A percentile compares a stretch with the other conserved stretches of the same genome.
Conservation (phyloP, 2,888 invertebrate species). For the Emmelina monodactyla region DNA sequence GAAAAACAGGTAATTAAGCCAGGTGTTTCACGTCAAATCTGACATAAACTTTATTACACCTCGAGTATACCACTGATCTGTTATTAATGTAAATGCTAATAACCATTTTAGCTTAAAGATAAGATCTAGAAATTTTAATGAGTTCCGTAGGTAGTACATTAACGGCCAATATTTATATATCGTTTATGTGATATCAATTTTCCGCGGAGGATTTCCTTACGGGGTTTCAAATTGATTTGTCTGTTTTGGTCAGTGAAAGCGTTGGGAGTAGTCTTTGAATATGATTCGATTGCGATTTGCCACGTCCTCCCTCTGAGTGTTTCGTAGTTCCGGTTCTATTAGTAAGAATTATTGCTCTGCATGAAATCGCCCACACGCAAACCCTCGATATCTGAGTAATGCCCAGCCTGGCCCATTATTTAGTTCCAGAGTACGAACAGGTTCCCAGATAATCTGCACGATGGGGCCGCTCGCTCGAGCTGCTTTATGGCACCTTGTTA, state of each 20-base stretch:
- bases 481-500: constrained; percentile 25
- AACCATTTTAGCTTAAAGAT: neutral
- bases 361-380: constrained; percentile 32
- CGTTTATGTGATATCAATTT: too few species aligned
- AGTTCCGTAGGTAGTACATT: too few species aligned
- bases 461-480: constrained; percentile 17
- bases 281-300: neutral
- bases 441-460: constrained; percentile 34
- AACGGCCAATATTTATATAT: too few species aligned
- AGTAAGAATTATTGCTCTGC: constrained; percentile 19
- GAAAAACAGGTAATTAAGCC: too few species aligned
- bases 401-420: constrained; percentile 45
- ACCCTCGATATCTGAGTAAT: constrained; percentile 47
- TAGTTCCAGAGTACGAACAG: constrained; percentile 29
- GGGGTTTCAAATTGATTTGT: too few species aligned
- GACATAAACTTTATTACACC: too few species aligned
- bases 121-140: too few species aligned
- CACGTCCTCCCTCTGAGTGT: neutral
- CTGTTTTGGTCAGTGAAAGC: too few species aligned
- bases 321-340: constrained; percentile 17
- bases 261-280: too few species aligned
- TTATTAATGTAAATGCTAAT: neutral
- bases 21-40: too few species aligned
- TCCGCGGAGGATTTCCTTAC: too few species aligned
- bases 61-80: too few species aligned